Conservation (phyloP, 2,888 invertebrate genomes). For the Electrophaes corylata region DNA sequence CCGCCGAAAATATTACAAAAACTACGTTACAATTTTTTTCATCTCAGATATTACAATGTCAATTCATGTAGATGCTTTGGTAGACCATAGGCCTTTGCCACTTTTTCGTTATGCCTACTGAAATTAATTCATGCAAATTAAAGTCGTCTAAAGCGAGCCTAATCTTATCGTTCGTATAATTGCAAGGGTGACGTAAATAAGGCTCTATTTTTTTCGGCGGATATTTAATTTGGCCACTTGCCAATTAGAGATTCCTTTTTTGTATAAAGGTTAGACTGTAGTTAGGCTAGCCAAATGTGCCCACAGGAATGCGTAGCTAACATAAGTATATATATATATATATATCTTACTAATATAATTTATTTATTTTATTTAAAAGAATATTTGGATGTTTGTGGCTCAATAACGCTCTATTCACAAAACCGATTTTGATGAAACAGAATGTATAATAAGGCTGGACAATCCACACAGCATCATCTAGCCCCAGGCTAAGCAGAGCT, state of each 20-base stretch:
- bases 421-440: no score
- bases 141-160: slow-evolving; percentile 66
- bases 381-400: no score
- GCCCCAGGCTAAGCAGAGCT: no score
- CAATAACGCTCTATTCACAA: no score
- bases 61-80: not conserved
- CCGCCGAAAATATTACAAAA: no score
- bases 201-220: slow-evolving; percentile 56
- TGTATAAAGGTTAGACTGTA: slow-evolving; percentile 1
- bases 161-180: slow-evolving; percentile 69
- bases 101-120: slow-evolving; percentile 60
- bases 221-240: slow-evolving; percentile 51
- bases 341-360: no score
- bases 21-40: no score
- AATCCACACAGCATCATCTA: no score
- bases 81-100: slow-evolving; percentile 35
- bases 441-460: no score
- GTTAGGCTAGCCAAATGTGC: not conserved
- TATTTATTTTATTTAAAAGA: no score
- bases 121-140: slow-evolving; percentile 74
- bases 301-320: no score
- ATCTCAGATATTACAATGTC: not conserved
- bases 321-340: no score
- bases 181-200: slow-evolving; percentile 56
- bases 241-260: slow-evolving; percentile 43